phyloP scores from a whole-genome alignment of 2,888 invertebrate species.

The Pediacus dermestoides region DNA sequence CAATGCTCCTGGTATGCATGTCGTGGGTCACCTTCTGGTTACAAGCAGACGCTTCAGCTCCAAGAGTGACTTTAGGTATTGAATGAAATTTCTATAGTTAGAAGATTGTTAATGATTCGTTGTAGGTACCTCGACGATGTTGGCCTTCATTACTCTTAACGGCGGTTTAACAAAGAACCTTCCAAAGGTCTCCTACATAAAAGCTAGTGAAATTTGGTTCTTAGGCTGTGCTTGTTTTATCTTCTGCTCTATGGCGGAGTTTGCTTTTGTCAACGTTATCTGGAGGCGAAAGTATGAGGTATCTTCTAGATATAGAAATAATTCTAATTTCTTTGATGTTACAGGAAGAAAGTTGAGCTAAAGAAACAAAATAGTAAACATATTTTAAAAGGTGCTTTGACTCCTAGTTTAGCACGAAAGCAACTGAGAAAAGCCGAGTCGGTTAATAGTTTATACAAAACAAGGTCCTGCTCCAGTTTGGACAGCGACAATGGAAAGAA shows the following conservation, averaged over 20 bases:
- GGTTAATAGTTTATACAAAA: conserved; percentile 60
- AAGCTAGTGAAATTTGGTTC: conserved; percentile 88
- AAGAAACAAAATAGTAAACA: conserved; percentile 62
- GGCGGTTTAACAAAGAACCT: conserved; percentile 80
- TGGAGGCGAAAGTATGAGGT: conserved; percentile 70
- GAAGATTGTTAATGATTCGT: no score
- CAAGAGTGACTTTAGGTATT: conserved; percentile 77
- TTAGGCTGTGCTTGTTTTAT: conserved; percentile 80
- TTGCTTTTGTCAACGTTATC: conserved; percentile 86
- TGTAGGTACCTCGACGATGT: conserved; percentile 79
- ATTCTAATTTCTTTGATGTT: no score
- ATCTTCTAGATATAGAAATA: no score
- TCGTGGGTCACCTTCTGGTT: conserved; percentile 91
- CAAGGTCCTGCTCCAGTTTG: conserved; percentile 70
- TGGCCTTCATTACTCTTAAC: conserved; percentile 83
- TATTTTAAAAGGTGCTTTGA: conserved; percentile 78
- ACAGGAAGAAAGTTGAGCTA: conserved; percentile 39
- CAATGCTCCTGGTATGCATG: conserved; percentile 79
- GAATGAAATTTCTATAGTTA: no score
- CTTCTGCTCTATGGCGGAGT: conserved; percentile 80
- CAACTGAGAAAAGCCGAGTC: conserved; percentile 64
- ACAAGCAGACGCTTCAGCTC: conserved; percentile 81
- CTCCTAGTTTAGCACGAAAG: conserved; percentile 71
- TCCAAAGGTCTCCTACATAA: conserved; percentile 86
- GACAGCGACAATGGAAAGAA: conserved; percentile 56